phyloP scores from a whole-genome alignment of 1,140 invertebrate species.

The Ridgeia piscesae region DNA sequence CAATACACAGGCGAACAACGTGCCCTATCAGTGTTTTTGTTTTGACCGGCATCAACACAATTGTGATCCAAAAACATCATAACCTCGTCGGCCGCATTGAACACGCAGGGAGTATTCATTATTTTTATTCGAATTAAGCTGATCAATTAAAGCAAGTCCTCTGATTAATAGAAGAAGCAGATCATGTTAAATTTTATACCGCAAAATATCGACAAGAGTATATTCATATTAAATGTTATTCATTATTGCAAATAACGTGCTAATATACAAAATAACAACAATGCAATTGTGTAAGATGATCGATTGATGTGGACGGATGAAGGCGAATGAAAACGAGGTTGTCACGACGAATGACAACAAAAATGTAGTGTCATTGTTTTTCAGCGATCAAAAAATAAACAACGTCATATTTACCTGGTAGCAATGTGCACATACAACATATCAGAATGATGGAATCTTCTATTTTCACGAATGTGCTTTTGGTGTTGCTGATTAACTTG shows the following conservation, averaged over 20 bases:
- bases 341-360: not conserved
- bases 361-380: not conserved
- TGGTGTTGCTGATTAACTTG: not conserved
- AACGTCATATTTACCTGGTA: not conserved
- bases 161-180: not conserved
- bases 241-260: not conserved
- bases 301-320: not conserved
- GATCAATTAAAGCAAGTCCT: not conserved
- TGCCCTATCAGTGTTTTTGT: not conserved
- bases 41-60: not conserved
- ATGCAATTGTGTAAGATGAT: not conserved
- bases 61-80: slow-evolving; percentile 10
- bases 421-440: not conserved
- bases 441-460: not conserved
- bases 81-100: not conserved
- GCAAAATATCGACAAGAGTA: not conserved
- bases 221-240: not conserved
- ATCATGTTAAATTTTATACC: not conserved
- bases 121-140: slow-evolving; percentile 10
- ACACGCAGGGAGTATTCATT: not conserved
- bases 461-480: not conserved
- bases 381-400: not conserved
- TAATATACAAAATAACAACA: not conserved
- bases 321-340: not conserved
- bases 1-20: not conserved